Conservation (phyloP, 2,888 invertebrate species). For the Drosophila mulleri region DNA sequence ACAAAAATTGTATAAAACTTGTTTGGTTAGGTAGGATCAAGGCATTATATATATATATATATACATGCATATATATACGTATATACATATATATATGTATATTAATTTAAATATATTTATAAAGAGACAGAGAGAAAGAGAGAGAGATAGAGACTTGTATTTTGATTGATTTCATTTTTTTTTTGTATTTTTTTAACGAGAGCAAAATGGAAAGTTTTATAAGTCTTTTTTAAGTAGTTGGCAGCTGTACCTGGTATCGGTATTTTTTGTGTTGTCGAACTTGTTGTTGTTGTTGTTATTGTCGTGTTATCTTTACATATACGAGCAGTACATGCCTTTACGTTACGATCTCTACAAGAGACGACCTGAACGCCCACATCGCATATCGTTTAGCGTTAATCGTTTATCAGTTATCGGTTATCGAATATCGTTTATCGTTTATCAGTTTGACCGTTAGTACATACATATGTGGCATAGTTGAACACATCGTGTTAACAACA, state of each 20-base stretch:
- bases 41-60: constrained; percentile 40
- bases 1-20: constrained; percentile 49
- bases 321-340: constrained; percentile 79
- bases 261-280: constrained; percentile 74
- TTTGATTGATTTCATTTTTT: constrained; percentile 31
- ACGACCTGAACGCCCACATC: constrained; percentile 80
- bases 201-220: constrained; percentile 71
- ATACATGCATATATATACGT: constrained; percentile 38
- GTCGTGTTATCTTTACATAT: constrained; percentile 78
- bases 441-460: constrained; percentile 14
- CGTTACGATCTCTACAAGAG: constrained; percentile 82
- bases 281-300: constrained; percentile 68
- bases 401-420: constrained; percentile 34
- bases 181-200: constrained; percentile 52
- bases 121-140: constrained; percentile 49
- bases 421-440: constrained; percentile 31
- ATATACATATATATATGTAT: constrained; percentile 29
- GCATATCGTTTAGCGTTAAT: constrained; percentile 43
- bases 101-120: constrained; percentile 37
- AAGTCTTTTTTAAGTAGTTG: constrained; percentile 52
- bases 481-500: constrained; percentile 37
- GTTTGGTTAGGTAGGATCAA: constrained; percentile 52
- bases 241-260: constrained; percentile 80
- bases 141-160: constrained; percentile 48
- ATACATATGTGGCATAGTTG: constrained; percentile 17